A percentile compares a stretch with the other conserved stretches of the same genome.
phyloP scores from a whole-genome alignment of 2,113 vertebrate genomes.

The Protomyctophum bolini region DNA sequence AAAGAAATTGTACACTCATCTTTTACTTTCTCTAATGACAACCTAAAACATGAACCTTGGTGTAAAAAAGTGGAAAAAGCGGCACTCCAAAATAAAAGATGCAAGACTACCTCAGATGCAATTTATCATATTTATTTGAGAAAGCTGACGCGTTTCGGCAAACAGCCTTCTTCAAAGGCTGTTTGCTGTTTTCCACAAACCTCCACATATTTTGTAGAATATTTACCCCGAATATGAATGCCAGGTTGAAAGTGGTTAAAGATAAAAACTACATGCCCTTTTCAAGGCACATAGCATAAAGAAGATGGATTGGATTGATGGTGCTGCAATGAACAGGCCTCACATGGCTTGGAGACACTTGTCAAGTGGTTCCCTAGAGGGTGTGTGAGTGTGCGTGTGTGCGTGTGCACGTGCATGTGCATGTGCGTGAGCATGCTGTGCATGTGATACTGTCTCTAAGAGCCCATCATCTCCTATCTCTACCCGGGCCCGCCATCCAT shows the following conservation, averaged over 20 bases:
- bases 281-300: conserved; percentile 67
- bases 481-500: conserved; percentile 60
- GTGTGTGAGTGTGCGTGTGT: conserved; percentile 15
- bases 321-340: conserved; percentile 64
- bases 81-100: too few species aligned
- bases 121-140: too few species aligned
- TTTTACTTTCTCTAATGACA: too few species aligned
- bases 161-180: too few species aligned
- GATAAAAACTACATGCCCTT: conserved; percentile 69
- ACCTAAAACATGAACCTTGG: too few species aligned
- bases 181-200: too few species aligned
- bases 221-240: too few species aligned
- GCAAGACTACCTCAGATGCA: too few species aligned
- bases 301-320: conserved; percentile 78
- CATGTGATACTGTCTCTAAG: conserved; percentile 17
- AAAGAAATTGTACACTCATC: too few species aligned
- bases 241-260: conserved; percentile 47
- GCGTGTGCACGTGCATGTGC: background rate
- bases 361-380: conserved; percentile 53
- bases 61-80: too few species aligned
- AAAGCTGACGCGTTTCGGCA: too few species aligned
- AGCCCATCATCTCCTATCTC: conserved; percentile 46
- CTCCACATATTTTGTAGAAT: too few species aligned
- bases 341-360: conserved; percentile 67
- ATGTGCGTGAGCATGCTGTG: background rate